Evolutionary conservation across 2,113 vertebrate species (phyloP), one percentile per base, ranked within the genome.

Genomic region (Ameiurus melas): DNA sequence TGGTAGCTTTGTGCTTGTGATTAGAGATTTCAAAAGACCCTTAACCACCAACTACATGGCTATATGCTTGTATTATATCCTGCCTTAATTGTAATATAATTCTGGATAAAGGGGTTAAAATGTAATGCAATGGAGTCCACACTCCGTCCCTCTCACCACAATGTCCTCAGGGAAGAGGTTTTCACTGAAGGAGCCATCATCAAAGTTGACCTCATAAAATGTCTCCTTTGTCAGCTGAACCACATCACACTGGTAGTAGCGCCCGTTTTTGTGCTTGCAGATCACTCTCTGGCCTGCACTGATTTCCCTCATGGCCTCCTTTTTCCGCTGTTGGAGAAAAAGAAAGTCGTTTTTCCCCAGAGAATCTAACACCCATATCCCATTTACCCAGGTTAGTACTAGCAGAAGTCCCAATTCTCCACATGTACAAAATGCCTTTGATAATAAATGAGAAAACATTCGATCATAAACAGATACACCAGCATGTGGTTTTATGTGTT

Each of bases 111-210:
- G 8, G 20, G 36, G 19, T 75, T 9, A 22, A 77, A 25, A 78
- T 51, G 14, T 7, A 78, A 51, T 77, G 43, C 39, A 77, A 78
- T 43, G 19, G 43, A 27, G 43, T 60, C 14, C 43, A 58, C 27
- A 60, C 10, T 57, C 43, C 55, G 70, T 9, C 55, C 8, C 30
- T 85, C 96, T 77, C 94, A 99, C 98, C 97, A 98, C 98, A 83
- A 99, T 99, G 92, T 99, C 98, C 90, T 99, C 97, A 6, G 98
- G 98, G 89, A 98, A 99, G 22, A 99, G 96, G 93, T 99, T 99
- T 90, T 99, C 98, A 0, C 98, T 99, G 94, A 99, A 99, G 91
- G 98, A 99, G 27, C 98, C 98, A 13, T 99, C 98, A 51, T 99
- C 98, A 5, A 98, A 99, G 94, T 99, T 99, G 94, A 99, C 98